Evolutionary conservation across 2,797 vertebrate species (phyloP), one percentile per base, ranked within the genome.

Genomic region (Karalla daura): DNA sequence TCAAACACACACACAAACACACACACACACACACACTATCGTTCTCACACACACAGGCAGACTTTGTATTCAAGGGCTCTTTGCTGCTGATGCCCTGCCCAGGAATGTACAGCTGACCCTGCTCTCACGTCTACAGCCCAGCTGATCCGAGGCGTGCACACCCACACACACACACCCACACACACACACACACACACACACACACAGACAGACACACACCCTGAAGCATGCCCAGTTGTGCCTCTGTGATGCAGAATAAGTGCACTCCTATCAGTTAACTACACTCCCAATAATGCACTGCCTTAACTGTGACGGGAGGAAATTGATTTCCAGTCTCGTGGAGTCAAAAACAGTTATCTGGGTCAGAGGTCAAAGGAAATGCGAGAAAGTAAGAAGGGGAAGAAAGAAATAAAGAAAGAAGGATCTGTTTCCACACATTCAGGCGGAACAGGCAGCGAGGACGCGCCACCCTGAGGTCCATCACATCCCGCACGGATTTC

Each of bases 11-110:
- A 23, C 49, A n/a, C 39, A 5, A 23, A 2, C 28, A 8, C 46
- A 6, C 46, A 45, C 18, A 35, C 21, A 68, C 66, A 37, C 41
- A 25, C 54, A 52, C 53, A 10, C 66, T 43, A 27, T 25, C 63
- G 27, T 21, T 37, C 33, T 21, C 56, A 14, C 30, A 47, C 18
- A 63, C 40, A 77, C 63, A 69, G 3, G 18, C 55, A 77, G 55
- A 80, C 75, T 81, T 83, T 85, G 79, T 76, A 75, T 81, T 81
- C 65, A 51, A 55, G 77, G 35, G 51, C 50, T 36, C 52, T 66
- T 82, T 66, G 75, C 70, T 69, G 62, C 70, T 56, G 69, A 76
- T 68, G 75, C 63, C 73, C 64, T 77, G 74, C 77, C 64, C 62
- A 71, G 63, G 60, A 86, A 78, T 81, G 59, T 74, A 63, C 43